Evolutionary conservation across 37 sponge, comb jelly and placozoan species (phyloP).

Genomic region (Beroe ovata): DNA sequence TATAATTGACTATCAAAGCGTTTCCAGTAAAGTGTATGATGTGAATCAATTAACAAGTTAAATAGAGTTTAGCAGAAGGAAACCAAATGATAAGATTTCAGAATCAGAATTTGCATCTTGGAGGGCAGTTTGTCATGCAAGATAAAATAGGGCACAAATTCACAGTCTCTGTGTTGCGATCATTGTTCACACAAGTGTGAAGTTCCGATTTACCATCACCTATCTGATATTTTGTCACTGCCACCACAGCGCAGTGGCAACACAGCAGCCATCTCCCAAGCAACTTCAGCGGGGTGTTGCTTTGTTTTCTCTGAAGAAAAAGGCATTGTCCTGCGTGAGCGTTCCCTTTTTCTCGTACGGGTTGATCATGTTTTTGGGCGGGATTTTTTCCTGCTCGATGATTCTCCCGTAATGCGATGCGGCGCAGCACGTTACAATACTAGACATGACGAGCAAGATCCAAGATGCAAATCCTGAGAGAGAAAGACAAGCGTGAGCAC

Average conservation of each 20-base stretch:
- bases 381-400: constrained; percentile 41
- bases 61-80: too few relatives aligned
- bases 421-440: constrained; percentile 13
- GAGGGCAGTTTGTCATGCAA: neutral
- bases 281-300: neutral
- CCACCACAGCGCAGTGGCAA: too few relatives aligned
- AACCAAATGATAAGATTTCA: too few relatives aligned
- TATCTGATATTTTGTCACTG: too few relatives aligned
- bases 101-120: neutral
- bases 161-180: neutral
- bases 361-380: constrained; percentile 31
- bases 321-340: constrained; percentile 11
- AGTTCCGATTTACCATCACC: too few relatives aligned
- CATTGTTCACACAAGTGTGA: too few relatives aligned
- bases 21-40: too few relatives aligned
- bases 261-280: too few relatives aligned
- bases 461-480: constrained; percentile 23
- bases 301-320: constrained; percentile 29
- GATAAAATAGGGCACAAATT: neutral
- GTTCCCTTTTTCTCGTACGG: constrained; percentile 25
- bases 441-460: constrained; percentile 7
- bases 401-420: constrained; percentile 37
- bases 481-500: too few relatives aligned
- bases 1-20: too few relatives aligned
- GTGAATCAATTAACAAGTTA: too few relatives aligned